A percentile compares a stretch with the other conserved stretches of the same genome.
phyloP scores from a whole-genome alignment of 2,113 vertebrate genomes.

The Eptesicus fuscus region DNA sequence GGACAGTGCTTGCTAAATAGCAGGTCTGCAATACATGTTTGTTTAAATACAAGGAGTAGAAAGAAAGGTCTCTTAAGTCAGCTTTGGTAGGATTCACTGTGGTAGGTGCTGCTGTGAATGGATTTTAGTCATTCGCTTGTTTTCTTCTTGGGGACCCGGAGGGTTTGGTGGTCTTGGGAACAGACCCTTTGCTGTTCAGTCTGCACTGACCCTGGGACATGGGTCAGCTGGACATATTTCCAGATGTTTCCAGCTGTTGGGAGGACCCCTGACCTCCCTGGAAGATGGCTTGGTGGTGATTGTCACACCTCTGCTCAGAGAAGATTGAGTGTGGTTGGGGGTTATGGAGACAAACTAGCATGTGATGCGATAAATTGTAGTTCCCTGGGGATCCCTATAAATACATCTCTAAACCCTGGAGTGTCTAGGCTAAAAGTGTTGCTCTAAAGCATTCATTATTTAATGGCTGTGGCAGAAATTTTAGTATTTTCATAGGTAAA shows the following conservation, averaged over 20 bases:
- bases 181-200: background rate
- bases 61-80: rapidly evolving
- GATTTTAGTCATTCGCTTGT: too few species aligned
- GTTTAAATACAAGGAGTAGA: background rate
- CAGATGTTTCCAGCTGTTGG: rapidly evolving
- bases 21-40: background rate
- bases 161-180: background rate
- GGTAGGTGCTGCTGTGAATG: background rate
- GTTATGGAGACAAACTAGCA: background rate
- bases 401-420: rapidly evolving
- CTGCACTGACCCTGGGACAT: rapidly evolving
- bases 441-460: background rate
- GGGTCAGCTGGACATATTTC: rapidly evolving
- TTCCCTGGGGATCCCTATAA: background rate
- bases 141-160: background rate
- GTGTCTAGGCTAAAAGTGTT: too few species aligned
- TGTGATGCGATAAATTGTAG: rapidly evolving
- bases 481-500: background rate
- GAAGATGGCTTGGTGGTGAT: background rate
- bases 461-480: background rate
- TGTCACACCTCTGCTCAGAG: background rate
- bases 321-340: background rate
- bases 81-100: rapidly evolving
- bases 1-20: too few species aligned
- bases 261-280: background rate